Percentiles rank a stretch among this genome's conserved stretches.
These are phyloP conservation scores for Latrodectus geometricus DNA, from an alignment of 1,140 invertebrate genomes.

Conservation along the genomic window DNA sequence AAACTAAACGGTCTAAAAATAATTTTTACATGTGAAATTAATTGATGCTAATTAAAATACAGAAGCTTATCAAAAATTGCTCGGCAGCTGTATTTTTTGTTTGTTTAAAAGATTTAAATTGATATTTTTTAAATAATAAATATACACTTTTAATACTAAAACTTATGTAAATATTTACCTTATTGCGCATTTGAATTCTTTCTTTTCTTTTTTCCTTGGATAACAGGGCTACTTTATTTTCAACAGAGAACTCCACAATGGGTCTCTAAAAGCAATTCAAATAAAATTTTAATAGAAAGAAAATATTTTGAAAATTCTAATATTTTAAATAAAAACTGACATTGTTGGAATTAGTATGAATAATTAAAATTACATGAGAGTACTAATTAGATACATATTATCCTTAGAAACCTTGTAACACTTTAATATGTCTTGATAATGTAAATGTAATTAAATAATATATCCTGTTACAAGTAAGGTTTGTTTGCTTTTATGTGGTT, in stretches of 20 bases:
- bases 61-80: too few species aligned
- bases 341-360: neutral
- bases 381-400: neutral
- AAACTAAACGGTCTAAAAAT: too few species aligned
- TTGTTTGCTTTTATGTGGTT: too few species aligned
- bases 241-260: slow-evolving; percentile 96
- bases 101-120: too few species aligned
- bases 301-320: neutral
- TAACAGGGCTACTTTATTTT: slow-evolving; percentile 84
- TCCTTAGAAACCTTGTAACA: neutral
- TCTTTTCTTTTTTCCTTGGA: slow-evolving; percentile 79
- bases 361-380: neutral
- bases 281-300: slow-evolving; percentile 9
- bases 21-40: too few species aligned
- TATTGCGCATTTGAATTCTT: slow-evolving; percentile 73
- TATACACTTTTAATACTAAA: too few species aligned
- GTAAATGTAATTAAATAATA: too few species aligned
- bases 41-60: too few species aligned
- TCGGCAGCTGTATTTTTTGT: too few species aligned
- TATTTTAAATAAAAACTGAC: neutral
- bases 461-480: too few species aligned
- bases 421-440: neutral
- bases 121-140: too few species aligned
- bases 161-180: slow-evolving; percentile 8
- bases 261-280: slow-evolving; percentile 78